Evolutionary conservation across 2,888 invertebrate species (phyloP), one percentile per base, ranked within the genome.

Genomic region (Xestia rhomboidea): DNA sequence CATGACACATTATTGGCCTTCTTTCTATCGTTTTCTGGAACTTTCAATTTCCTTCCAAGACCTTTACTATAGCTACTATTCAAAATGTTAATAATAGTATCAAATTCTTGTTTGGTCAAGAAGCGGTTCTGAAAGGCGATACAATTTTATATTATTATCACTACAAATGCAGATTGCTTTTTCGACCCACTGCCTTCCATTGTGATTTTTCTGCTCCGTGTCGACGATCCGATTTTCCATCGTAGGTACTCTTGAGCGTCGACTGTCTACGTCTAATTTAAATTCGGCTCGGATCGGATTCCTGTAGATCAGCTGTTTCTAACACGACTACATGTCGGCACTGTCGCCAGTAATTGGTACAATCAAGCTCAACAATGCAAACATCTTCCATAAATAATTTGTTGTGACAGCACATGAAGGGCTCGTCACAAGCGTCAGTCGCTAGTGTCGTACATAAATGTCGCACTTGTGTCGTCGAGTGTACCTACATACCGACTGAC

Each of bases 381-480:
- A 80, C 73, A 72, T 77, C 57, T 70, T 77, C 49, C 77, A 76
- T 83, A 76, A 83, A 73, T 80, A 83, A 83, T 83, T 83, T 60
- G 67, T 62, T 63, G 71, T 76, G 83, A 85, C 81, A 75, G 66
- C 46, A 62, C 70, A 64, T 67, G 68, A 73, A 75, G 73, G 67
- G 77, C 44, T 79, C 67, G 76, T 83, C 79, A 80, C 68, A 54
- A 76, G 41, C 69, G 46, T 77, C 81, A 79, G 63, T 62, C 73
- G 30, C 60, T 63, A 77, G 77, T 79, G 74, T 81, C 73, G 71
- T 80, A 80, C 86, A 78, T 74, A 66, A 86, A 80, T 76, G 78
- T 85, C 74, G 68, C 68, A 86, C 68, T 77, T 78, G 74, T 60
- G 76, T 78, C 70, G 78, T 76, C 66, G 72, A 77, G 57, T 66